Conservation (phyloP, 1,140 invertebrate genomes). For the Telenomus remus region DNA sequence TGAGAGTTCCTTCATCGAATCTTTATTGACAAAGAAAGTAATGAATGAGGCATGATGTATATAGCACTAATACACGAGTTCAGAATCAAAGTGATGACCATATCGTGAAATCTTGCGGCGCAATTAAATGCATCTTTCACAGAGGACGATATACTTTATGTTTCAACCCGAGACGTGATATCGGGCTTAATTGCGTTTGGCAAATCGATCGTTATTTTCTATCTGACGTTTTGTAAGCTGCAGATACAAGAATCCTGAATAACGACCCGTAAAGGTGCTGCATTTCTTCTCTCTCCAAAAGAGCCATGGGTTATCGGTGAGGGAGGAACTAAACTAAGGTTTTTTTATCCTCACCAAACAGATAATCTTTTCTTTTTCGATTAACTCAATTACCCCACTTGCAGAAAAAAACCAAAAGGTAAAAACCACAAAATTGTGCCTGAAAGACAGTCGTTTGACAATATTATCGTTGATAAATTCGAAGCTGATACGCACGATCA, state of each 20-base stretch:
- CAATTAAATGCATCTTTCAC: conserved; percentile 59
- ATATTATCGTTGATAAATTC: no score
- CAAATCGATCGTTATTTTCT: conserved; percentile 61
- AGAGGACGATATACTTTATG: conserved; percentile 46
- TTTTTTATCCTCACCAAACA: no score
- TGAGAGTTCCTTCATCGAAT: no score
- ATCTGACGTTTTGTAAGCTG: conserved; percentile 43
- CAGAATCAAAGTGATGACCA: conserved; percentile 38
- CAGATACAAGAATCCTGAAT: conserved; percentile 37
- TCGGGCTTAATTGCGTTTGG: conserved; percentile 58
- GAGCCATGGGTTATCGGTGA: no score
- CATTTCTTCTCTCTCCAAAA: conserved; percentile 11
- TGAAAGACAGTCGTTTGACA: no score
- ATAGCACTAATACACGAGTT: conserved; percentile 31
- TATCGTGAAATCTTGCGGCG: conserved; percentile 58
- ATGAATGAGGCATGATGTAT: conserved; percentile 46
- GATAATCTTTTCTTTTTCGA: no score
- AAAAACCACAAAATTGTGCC: no score
- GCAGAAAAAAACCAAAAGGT: no score
- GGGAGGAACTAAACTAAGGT: no score
- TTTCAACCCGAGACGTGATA: conserved; percentile 38
- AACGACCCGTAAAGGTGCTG: conserved; percentile 33
- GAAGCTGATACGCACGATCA: no score
- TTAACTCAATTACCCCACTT: no score
- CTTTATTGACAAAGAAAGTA: conserved; percentile 12